phyloP scores from a whole-genome alignment of 1,140 invertebrate species.

The Acromyrmex echinatior region DNA sequence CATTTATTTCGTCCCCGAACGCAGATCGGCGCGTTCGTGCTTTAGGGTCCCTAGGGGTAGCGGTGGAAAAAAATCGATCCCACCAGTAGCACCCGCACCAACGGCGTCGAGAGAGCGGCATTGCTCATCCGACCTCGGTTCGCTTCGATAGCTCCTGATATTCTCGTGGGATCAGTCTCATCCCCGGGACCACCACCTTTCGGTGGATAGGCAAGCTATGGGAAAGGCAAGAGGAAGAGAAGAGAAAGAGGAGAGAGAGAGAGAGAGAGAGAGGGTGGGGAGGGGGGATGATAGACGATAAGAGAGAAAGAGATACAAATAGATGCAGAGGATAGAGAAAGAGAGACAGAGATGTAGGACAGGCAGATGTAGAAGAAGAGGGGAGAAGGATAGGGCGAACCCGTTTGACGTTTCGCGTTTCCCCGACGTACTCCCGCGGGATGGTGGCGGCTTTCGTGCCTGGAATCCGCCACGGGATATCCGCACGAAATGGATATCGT shows the following conservation, averaged over 20 bases:
- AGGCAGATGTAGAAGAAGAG: too few relatives aligned
- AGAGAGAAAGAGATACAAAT: constrained; percentile 31
- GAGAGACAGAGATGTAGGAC: too few relatives aligned
- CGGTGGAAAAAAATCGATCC: constrained; percentile 72
- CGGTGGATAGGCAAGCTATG: constrained; percentile 17
- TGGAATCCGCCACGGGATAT: too few relatives aligned
- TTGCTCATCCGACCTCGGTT: constrained; percentile 58
- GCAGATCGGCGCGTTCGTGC: constrained; percentile 39
- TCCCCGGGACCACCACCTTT: constrained; percentile 65
- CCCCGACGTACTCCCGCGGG: too few relatives aligned
- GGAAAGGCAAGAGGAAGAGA: neutral
- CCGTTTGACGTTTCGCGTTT: too few relatives aligned
- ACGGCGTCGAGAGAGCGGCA: constrained; percentile 31
- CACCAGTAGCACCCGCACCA: constrained; percentile 48
- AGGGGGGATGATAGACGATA: neutral
- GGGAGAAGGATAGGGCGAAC: too few relatives aligned
- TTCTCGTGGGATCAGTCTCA: constrained; percentile 71
- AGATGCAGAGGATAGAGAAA: constrained; percentile 14
- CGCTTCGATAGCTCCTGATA: constrained; percentile 73
- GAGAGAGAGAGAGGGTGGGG: neutral
- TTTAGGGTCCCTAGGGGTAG: constrained; percentile 62
- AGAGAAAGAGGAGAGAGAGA: neutral
- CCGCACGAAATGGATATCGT: too few relatives aligned
- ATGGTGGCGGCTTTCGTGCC: too few relatives aligned
- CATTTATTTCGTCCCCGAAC: constrained; percentile 67